Conservation (phyloP, 2,113 vertebrate genomes). For the Lophotis ruficrista region DNA sequence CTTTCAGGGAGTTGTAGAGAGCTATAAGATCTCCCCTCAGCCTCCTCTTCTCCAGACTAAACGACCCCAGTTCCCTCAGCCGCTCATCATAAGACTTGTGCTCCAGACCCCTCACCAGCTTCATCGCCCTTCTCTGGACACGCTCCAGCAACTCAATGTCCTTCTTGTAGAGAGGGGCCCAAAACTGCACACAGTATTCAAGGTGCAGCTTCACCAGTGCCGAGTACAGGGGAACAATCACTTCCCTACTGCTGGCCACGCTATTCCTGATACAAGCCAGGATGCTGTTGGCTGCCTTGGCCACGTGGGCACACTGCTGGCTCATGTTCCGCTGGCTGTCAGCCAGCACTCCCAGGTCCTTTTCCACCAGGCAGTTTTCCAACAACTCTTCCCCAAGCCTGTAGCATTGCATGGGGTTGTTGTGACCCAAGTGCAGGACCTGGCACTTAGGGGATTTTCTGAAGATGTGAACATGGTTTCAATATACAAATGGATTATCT, state of each 20-base stretch:
- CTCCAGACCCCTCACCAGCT: no score
- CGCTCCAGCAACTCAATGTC: no score
- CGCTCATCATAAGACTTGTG: no score
- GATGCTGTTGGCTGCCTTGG: background rate
- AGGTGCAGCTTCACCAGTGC: no score
- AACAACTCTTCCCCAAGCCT: background rate
- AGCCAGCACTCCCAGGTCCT: background rate
- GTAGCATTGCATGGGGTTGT: fast-evolving
- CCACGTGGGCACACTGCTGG: background rate
- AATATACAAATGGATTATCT: background rate
- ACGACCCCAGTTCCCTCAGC: no score
- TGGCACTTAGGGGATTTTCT: background rate
- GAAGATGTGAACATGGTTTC: background rate
- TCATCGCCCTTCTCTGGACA: no score
- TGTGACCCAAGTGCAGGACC: background rate
- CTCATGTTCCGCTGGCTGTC: fast-evolving
- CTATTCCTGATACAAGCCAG: background rate
- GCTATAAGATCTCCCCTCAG: no score
- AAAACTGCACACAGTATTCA: no score
- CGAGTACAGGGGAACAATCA: no score
- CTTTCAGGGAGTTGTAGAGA: no score
- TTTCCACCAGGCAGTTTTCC: fast-evolving
- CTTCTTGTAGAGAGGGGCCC: no score
- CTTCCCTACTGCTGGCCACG: background rate
- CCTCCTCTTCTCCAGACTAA: no score